Evolutionary conservation across 1,140 invertebrate species (phyloP), one percentile per base, ranked within the genome.

Genomic region (Drosophila subpulchrella): DNA sequence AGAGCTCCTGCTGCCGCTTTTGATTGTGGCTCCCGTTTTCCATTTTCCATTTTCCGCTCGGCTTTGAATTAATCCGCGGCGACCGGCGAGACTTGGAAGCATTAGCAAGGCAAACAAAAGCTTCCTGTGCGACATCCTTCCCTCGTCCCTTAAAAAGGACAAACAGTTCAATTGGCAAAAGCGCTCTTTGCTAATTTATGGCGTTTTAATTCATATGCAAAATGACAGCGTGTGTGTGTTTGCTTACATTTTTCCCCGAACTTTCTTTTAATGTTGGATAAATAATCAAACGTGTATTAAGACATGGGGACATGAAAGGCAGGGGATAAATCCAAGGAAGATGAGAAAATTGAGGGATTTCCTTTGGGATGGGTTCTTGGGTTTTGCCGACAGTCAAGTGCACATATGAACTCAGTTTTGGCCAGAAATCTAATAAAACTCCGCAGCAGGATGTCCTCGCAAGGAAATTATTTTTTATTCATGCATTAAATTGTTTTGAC

Each of bases 121-220:
- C 58, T 56, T 41, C 56, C 60, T 54, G 42, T 44, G 48, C 51
- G 54, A 47, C 70, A 50, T 61, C 42, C 41, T 34, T 13, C 12
- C 32, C 51, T 36, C 36, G 32, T 32, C 38, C 56, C 11, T 46
- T 7, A 10, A 42, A 44, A 65, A 68, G 60, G 65, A 68, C 65
- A 36, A 53, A 65, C 47, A 51, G 54, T 76, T 76, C 71, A 71
- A 79, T 76, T 73, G 67, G 34, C 60, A 61, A 65, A 67, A 58
- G 74, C 62, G 65, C 38, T 60, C 46, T 38, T 89, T 89, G 80
- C 73, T 84, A 85, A 89, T 85, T 89, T 89, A 89, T 90, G 85
- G 78, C 88, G 86, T 71, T 86, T 90, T 90, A 90, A 90, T 90
- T 90, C 88, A 90, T 90, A 90, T 90, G 86, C 86, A 76, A 90